Percentiles rank a stretch among this genome's conserved stretches.
Conservation (phyloP, 2,113 vertebrate genomes). For the Upupa epops region DNA sequence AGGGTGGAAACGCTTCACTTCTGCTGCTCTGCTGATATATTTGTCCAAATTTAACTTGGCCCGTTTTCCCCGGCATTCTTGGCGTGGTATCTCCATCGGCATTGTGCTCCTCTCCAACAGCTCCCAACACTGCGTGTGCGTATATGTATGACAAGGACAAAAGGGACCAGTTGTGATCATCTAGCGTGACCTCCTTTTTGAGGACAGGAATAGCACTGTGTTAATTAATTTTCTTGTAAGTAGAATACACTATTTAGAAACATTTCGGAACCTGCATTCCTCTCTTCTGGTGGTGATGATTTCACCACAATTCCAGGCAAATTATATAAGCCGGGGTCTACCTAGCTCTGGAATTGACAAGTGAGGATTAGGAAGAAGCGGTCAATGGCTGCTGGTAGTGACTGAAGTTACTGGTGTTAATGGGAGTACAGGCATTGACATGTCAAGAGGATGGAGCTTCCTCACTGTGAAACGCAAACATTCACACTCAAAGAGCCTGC, state of each 20-base stretch:
- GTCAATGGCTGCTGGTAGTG: background rate
- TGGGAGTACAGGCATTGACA: background rate
- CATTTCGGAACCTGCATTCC: constrained; percentile 15
- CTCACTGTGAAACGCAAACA: background rate
- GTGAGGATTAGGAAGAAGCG: background rate
- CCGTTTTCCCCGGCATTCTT: constrained; percentile 14
- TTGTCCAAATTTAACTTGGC: constrained; percentile 28
- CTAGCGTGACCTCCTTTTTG: constrained; percentile 59
- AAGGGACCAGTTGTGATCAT: constrained; percentile 52
- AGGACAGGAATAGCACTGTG: constrained; percentile 56
- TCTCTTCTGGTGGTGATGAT: constrained; percentile 15
- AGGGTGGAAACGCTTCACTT: background rate
- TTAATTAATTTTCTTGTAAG: constrained; percentile 70
- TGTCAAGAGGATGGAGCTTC: background rate
- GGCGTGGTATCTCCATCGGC: background rate
- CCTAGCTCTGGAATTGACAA: background rate
- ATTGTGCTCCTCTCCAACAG: background rate
- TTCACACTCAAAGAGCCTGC: background rate
- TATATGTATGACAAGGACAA: constrained; percentile 69
- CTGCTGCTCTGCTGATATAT: constrained; percentile 23
- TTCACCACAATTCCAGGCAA: constrained; percentile 34
- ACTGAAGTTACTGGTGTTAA: background rate
- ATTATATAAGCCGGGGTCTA: constrained; percentile 40
- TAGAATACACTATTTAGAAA: constrained; percentile 62
- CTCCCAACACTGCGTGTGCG: background rate